A percentile compares a stretch with the other conserved stretches of the same genome.
Evolutionary conservation across 2,888 invertebrate species (phyloP).

Genomic region (Chloromyia formosa): DNA sequence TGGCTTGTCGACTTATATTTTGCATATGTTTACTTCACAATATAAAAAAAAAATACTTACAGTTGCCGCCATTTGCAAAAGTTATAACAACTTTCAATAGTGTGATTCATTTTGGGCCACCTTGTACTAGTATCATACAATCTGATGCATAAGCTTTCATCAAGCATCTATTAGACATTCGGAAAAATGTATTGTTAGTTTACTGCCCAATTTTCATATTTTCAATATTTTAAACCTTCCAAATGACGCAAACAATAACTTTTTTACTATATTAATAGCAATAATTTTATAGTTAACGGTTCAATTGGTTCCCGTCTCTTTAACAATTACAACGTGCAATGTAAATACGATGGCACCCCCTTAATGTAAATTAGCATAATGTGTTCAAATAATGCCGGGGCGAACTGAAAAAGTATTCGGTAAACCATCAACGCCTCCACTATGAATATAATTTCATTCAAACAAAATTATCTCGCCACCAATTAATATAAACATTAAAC

Average conservation of each 20-base stretch:
- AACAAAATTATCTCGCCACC: slow-evolving; percentile 39
- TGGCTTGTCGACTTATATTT: too few species aligned
- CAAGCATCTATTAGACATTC: neutral
- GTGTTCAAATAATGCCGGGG: slow-evolving; percentile 22
- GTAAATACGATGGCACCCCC: neutral
- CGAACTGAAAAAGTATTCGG: slow-evolving; percentile 8
- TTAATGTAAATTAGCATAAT: slow-evolving; percentile 24
- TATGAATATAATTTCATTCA: slow-evolving; percentile 32
- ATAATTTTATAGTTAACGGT: slow-evolving; percentile 9
- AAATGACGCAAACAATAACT: too few species aligned
- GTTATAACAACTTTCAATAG: too few species aligned
- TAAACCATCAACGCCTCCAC: slow-evolving; percentile 18
- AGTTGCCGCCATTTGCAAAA: too few species aligned
- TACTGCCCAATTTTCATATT: neutral
- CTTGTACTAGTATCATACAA: too few species aligned
- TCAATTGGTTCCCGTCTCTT: neutral
- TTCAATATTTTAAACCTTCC: neutral
- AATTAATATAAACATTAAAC: slow-evolving; percentile 40
- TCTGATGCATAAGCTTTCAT: too few species aligned
- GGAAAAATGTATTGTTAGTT: neutral
- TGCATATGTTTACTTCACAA: too few species aligned
- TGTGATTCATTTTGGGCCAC: too few species aligned
- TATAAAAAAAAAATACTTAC: too few species aligned
- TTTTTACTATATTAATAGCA: slow-evolving; percentile 23
- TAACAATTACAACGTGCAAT: neutral